Conservation (phyloP, 2,113 vertebrate genomes). For the Capreolus pygargus region DNA sequence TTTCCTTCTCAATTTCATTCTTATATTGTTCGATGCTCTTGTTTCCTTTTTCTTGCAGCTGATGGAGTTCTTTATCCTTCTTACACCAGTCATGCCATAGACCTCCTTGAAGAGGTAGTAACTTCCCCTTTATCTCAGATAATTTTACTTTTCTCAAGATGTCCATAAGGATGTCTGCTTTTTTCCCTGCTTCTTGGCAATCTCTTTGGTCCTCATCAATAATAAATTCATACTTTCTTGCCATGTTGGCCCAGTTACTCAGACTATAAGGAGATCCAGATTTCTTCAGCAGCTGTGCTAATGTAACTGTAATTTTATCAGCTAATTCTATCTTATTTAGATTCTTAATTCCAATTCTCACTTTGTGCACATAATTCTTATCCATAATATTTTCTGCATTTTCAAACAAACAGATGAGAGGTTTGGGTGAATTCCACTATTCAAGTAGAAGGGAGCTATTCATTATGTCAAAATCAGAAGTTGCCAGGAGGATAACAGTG, state of each 20-base stretch:
- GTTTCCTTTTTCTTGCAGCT: constrained; percentile 75
- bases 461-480: constrained; percentile 8
- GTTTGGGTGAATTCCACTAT: constrained; percentile 64
- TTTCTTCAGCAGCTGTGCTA: constrained; percentile 62
- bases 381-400: constrained; percentile 40
- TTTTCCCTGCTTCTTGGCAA: constrained; percentile 66
- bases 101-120: constrained; percentile 77
- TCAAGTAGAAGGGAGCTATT: constrained; percentile 49
- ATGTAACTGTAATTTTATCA: constrained; percentile 53
- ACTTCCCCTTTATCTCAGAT: constrained; percentile 74
- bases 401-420: constrained; percentile 77
- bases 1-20: constrained; percentile 71
- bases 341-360: constrained; percentile 75
- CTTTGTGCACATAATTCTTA: neutral
- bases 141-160: constrained; percentile 66
- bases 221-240: constrained; percentile 45
- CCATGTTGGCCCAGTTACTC: constrained; percentile 41
- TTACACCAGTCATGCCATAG: constrained; percentile 78
- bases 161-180: constrained; percentile 34
- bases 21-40: constrained; percentile 72
- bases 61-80: constrained; percentile 78
- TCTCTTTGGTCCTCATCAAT: constrained; percentile 71
- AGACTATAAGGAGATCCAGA: neutral
- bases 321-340: constrained; percentile 76
- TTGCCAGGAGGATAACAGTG: constrained; percentile 73